Base-by-base conservation (phyloP, 1,140 invertebrate genomes). In the Contarinia nasturtii region DNA sequence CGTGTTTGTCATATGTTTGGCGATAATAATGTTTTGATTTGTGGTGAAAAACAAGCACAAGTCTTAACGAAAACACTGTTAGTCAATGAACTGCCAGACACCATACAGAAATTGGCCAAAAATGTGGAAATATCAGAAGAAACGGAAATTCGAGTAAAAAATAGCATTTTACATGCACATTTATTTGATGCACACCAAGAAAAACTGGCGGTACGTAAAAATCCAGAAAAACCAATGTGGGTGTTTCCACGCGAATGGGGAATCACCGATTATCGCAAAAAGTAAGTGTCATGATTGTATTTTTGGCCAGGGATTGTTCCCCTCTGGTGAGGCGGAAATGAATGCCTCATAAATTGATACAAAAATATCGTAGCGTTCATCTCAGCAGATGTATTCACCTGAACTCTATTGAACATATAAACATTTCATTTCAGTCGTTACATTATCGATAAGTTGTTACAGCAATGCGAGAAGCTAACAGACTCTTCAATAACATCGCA, bases 101-200 rank as follows among this genome's bases (percentile, higher is more conserved):
- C 63, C 51, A 66, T 83, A 41, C 55, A 70, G 45, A 53, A 69
- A 47, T 53, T 60, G 38, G 50, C 69, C 33, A 54, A 66, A 2
- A 51, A 66, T 53, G 65, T 60, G 64, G 72, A 65, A 53, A 58
- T 71, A 10, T 61, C 65, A 1, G 67, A 64, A 50, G 54, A 67
- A 21, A 51, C 76, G n/a, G 69, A 77, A 54, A 62, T 67, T 42
- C 65, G 62, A 51, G 63, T 77, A 1, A 70, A 72, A 50, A 68
- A 72, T 55, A 72, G 73, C 11, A 76, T 89, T 46, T 61, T 76
- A 50, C 73, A 73, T 47, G 75, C 84, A 1, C 76, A 79, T 57
- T 62, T 86, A 43, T 85, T 81, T 69, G 85, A 90, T 67, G 74
- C 80, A 33, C 69, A 80, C 55, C 81, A 87, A 60, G 67, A 77